A percentile compares a stretch with the other conserved stretches of the same genome.
Conservation (phyloP, 2,113 vertebrate species). For the Ptilorrhoa leucosticta region DNA sequence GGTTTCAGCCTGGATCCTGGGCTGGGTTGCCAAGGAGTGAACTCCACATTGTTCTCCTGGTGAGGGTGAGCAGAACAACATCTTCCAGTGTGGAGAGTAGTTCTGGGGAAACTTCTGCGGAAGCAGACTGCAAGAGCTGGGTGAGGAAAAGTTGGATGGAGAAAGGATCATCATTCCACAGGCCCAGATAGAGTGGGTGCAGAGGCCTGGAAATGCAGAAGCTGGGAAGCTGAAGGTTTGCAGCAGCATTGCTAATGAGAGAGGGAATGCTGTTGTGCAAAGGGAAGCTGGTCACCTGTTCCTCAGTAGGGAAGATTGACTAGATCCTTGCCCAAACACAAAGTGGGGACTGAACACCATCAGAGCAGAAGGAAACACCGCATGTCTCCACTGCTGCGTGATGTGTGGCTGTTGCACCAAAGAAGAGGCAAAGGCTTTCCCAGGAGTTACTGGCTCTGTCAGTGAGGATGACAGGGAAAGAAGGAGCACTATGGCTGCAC, state of each 20-base stretch:
- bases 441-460: not conserved
- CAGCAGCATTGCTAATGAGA: not conserved
- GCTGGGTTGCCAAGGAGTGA: not conserved
- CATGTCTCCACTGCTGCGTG: fast-evolving
- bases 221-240: not conserved
- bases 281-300: not conserved
- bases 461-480: not conserved
- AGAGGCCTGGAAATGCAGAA: not conserved
- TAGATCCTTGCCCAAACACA: fast-evolving
- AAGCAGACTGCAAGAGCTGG: not conserved
- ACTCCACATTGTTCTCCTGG: not conserved
- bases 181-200: not conserved
- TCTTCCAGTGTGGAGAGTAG: not conserved
- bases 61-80: not conserved
- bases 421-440: not conserved
- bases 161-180: not conserved
- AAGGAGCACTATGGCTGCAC: not conserved
- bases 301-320: not conserved
- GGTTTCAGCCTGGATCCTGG: not conserved
- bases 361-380: not conserved
- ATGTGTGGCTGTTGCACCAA: not conserved
- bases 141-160: not conserved
- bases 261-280: not conserved
- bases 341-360: fast-evolving
- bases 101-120: not conserved